Evolutionary conservation across 1,140 invertebrate genomes (phyloP), one percentile per base, ranked within the genome.

Genomic region (Drosophila pallidifrons): DNA sequence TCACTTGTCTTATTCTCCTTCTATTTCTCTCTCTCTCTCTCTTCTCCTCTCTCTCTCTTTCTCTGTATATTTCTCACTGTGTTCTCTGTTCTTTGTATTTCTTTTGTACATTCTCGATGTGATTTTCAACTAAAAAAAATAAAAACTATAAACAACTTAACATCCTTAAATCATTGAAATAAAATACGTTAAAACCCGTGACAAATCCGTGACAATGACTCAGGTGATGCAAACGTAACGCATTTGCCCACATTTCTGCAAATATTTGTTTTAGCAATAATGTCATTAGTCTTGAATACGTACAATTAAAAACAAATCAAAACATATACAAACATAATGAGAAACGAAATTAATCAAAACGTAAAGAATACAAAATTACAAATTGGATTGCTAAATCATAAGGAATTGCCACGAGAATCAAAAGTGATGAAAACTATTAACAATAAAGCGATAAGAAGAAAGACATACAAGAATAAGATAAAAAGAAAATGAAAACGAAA

Each of bases 181-280:
- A 25, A 59, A 8, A 52, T 35, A 11, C 30, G 52, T 45, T 16
- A 59, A 25, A 4, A 25, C 0, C 20, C 3, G 20, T 25, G 20
- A 25, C 20, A 25, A 72, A 55, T 5, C 25, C 66, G 57, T 70
- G 16, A 71, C 58, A 70, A 38, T 80, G 45, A 79, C 77, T 74
- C 85, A 91, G 90, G 90, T 79, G 90, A 91, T 80, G 90, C 86
- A 77, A 90, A 75, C 75, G 75, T 71, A 70, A 78, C 72, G 68
- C 82, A 81, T 75, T 75, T 81, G 90, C 90, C 90, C 76, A 87
- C 80, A 81, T 69, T 90, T 81, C 71, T 83, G 65, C 90, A 91
- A 77, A 80, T 79, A 72, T 65, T 91, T 83, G 82, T 90, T 80
- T 87, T 91, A 90, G 86, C 90, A 90, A 90, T 91, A 68, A 78